Evolutionary conservation across 2,113 vertebrate species (phyloP), one percentile per base, ranked within the genome.

Genomic region (Herpetotheres cachinnans): DNA sequence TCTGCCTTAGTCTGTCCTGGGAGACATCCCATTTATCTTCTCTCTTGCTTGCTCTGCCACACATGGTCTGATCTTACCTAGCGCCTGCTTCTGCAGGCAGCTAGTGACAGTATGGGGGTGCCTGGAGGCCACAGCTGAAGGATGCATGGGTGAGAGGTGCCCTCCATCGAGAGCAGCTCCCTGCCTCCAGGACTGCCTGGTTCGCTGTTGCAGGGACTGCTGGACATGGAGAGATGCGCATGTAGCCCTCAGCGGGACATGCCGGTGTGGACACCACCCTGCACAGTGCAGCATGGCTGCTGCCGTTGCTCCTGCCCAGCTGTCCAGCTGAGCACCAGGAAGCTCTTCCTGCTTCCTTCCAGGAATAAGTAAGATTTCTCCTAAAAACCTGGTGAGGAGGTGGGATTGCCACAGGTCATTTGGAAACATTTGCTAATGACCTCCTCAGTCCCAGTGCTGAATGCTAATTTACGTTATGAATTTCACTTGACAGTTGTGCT

Each of bases 371-470:
- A 86, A 63, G 56, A 81, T 89, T 87, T 79, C 95, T 89, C 83
- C 73, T 83, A 34, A 50, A 86, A 40, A 19, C 55, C 34, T 70
- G 47, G 61, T 71, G 78, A 76, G 73, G 70, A 69, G 49, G 19
- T 87, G 40, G 22, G 42, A 76, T 84, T 89, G 80, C 61, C 73
- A 56, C 36, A 66, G 91, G 89, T 86, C 72, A 61, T 89, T 91
- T 96, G 91, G 94, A 92, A 91, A 44, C 34, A 59, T 94, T 84
- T 94, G 80, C 73, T 77, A 44, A 91, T 89, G 90, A 78, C 73
- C 62, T 46, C 55, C 82, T 56, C 7, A 2, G 47, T 92, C 77
- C 29, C 42, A 72, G 40, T 38, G 55, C 46, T 93, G 83, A 62
- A n/a, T 91, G 38, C 47, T 86, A 62, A 97, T 96, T 93, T 83